Conservation (phyloP, 2,797 vertebrate species). For the Gallinago solitaria region DNA sequence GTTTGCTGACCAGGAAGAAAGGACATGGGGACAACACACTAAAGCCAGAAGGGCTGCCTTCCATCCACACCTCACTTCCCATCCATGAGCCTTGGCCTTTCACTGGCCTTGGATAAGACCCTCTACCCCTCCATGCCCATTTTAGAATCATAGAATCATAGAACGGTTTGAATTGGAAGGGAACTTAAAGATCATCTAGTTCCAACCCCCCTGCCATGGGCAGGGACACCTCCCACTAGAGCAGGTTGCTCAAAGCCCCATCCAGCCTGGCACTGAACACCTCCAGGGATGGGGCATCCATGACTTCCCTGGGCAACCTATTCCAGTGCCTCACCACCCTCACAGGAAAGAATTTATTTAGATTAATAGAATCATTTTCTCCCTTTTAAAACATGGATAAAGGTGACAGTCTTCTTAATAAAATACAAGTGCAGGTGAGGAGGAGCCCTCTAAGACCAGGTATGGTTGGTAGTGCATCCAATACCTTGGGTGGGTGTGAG, state of each 20-base stretch:
- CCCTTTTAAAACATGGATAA: not conserved
- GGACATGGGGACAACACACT: fast-evolving
- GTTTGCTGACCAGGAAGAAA: not conserved
- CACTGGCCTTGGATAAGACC: not conserved
- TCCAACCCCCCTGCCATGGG: no score
- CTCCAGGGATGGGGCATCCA: no score
- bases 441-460: not conserved
- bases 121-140: not conserved
- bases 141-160: no score
- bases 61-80: not conserved
- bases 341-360: no score
- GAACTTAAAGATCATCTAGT: no score
- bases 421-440: not conserved
- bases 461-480: not conserved
- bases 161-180: no score
- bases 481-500: not conserved
- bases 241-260: no score
- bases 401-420: not conserved
- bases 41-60: not conserved
- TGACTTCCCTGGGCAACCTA: no score
- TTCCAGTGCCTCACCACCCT: no score
- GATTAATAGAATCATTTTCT: not conserved
- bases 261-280: no score
- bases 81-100: not conserved
- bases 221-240: no score